Evolutionary conservation across 2,797 vertebrate species (phyloP), one percentile per base, ranked within the genome.

Genomic region (Tapera naevia): DNA sequence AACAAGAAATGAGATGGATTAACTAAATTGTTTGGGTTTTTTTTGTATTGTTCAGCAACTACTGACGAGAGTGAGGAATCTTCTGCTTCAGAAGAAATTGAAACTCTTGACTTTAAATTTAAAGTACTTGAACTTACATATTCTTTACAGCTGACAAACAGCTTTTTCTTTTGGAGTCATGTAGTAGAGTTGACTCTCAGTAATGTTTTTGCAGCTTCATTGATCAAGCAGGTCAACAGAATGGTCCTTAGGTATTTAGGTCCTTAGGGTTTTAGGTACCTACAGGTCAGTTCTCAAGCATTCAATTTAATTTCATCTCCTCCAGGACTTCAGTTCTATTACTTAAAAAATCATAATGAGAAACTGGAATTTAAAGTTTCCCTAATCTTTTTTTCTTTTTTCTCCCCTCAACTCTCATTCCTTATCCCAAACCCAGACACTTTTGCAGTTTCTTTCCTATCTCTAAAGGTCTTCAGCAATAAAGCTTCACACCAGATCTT

Each of bases 1-100:
- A 71, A 78, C 11, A 78, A 83, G 25, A 91, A 91, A 71, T 48
- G 67, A 71, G 5, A 17, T 32, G 8, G 11, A 67, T 60, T 67
- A 91, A 33, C 13, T 33, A 65, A 66, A 66, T 37, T 1, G 6
- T 87, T 61, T 1, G 0, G 2, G 21, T 2, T 0, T 1, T 1
- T 76, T 12, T 69, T 56, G 5, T 8, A 25, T 50, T 19, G 8
- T 72, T 86, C 46, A 79, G 17, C 41, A n/a, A 25, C 15, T 65
- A 28, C 17, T 60, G 24, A 45, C 79, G 21, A 81, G 8, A 58
- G 32, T 0, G 0, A 76, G 41, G 13, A 87, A 3, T 24, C 7
- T 25, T 56, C 61, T 61, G 16, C 27, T 91, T 61, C 41, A 79
- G 14, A 61, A 86, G 33, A 67, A 72, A 37, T 22, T 25, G 7